Percentiles rank a stretch among this genome's conserved stretches.
Evolutionary conservation across 2,113 vertebrate genomes (phyloP).

Genomic region (Thunnus maccoyii): DNA sequence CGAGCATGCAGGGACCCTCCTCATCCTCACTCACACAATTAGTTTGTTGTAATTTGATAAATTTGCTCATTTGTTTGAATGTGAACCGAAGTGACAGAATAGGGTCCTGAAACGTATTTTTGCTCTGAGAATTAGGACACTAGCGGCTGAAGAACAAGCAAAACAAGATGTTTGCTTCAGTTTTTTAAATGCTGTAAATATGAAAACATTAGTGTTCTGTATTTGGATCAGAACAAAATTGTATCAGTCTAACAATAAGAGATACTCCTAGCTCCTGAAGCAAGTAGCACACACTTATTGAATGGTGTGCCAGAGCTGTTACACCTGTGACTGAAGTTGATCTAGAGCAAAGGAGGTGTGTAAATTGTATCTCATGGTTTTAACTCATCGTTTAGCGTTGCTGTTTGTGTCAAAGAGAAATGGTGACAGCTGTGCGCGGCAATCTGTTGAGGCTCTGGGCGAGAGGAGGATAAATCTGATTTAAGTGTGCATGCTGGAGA

Average conservation of each 20-base stretch:
- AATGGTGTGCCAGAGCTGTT: slow-evolving; percentile 21
- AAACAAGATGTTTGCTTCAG: too few relatives aligned
- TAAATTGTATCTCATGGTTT: slow-evolving; percentile 27
- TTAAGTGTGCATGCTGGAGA: slow-evolving; percentile 46
- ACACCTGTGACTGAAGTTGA: slow-evolving; percentile 33
- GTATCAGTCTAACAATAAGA: neutral
- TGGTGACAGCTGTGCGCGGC: slow-evolving; percentile 57
- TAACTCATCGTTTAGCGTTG: slow-evolving; percentile 29
- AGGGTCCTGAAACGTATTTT: too few relatives aligned
- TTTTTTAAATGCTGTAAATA: too few relatives aligned
- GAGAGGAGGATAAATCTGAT: slow-evolving; percentile 48
- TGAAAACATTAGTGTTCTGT: neutral
- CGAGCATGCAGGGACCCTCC: too few relatives aligned
- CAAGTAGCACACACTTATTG: neutral
- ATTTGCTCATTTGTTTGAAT: too few relatives aligned
- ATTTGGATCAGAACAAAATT: neutral
- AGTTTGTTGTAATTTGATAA: too few relatives aligned
- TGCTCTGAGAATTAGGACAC: too few relatives aligned
- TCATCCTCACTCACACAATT: too few relatives aligned
- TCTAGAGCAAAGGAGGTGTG: slow-evolving; percentile 5
- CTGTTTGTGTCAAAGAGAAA: slow-evolving; percentile 32
- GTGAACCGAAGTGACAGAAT: too few relatives aligned
- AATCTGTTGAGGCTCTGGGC: slow-evolving; percentile 50
- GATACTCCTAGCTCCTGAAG: neutral
- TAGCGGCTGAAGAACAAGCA: too few relatives aligned